Evolutionary conservation across 2,888 invertebrate genomes (phyloP).

Genomic region (Beris morrisii): DNA sequence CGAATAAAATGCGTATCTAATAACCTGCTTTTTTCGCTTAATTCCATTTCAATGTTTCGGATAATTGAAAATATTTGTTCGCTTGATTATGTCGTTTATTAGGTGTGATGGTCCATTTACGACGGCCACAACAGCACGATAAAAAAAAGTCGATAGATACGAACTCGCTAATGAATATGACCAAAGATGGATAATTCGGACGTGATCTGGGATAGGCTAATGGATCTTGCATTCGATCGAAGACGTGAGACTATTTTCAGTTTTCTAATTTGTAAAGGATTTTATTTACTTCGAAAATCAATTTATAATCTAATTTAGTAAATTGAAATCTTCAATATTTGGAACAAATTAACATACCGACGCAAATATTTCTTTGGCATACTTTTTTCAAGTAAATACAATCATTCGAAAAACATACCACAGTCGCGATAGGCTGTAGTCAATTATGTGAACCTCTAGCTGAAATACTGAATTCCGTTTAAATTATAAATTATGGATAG

Average conservation of each 20-base stretch:
- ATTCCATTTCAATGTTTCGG: slow-evolving; percentile 7
- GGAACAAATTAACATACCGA: too few species aligned
- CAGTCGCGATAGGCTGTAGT: too few species aligned
- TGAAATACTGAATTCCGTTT: too few species aligned
- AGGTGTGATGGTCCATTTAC: slow-evolving; percentile 19
- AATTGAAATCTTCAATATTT: too few species aligned
- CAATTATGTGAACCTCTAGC: too few species aligned
- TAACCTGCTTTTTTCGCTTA: slow-evolving; percentile 2
- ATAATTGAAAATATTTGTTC: slow-evolving; percentile 31
- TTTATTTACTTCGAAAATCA: not conserved
- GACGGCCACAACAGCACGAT: too few species aligned
- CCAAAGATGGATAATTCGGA: slow-evolving; percentile 30
- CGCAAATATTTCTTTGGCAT: too few species aligned
- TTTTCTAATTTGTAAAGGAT: slow-evolving; percentile 6
- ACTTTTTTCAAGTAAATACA: too few species aligned
- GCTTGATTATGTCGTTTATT: slow-evolving; percentile 19
- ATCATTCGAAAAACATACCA: too few species aligned
- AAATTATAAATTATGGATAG: too few species aligned
- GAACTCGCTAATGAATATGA: slow-evolving; percentile 22
- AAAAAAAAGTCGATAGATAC: not conserved
- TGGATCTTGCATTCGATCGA: slow-evolving; percentile 22
- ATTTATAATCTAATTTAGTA: too few species aligned
- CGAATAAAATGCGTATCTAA: not conserved
- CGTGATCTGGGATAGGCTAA: slow-evolving; percentile 31
- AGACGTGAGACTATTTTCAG: slow-evolving; percentile 27